Evolutionary conservation across 2,888 invertebrate species (phyloP), one percentile per base, ranked within the genome.

Genomic region (Cantharis rufa): DNA sequence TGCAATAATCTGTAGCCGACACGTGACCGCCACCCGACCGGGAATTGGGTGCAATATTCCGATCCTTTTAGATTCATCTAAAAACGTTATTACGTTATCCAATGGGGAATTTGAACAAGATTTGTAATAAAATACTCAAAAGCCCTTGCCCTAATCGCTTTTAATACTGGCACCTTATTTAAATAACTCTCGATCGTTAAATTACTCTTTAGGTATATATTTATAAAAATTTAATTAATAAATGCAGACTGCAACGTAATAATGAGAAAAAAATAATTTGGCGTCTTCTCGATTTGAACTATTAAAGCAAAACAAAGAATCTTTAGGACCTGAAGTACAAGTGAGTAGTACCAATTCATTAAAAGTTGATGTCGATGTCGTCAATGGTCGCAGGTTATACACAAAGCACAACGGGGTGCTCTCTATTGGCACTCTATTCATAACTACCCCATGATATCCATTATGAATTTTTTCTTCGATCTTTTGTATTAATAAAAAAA

Each of bases 321-420:
- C 76, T 77, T 71, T 80, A 63, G 75, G 77, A 78, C 74, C 74
- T 74, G 75, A 48, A 74, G 72, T 69, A 62, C 71, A 74, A 48
- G 48, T 48, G 48, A 48, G 48, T 48, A 73, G 48, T 70, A 77
- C 75, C 72, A 74, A 79, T 77, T 79, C 77, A 80, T 77, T 77
- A 77, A 70, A 74, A 75, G 72, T 74, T 70, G 80, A 80, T 85
- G 86, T 87, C 86, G 85, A 87, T 86, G 84, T 81, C 84, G 86
- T 87, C 87, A 86, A 87, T 87, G 86, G 84, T 81, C 74, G 81
- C 85, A 85, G 85, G 84, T 84, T 84, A 80, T 81, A 82, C 48
- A 48, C 82, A 84, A 85, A 83, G 83, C 84, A 75, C 86, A 82
- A 84, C 86, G 81, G 85, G 86, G 83, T 79, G 82, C 79, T 81